Base-by-base conservation (phyloP, 2,113 vertebrate species). In the Dipodomys ordii region DNA sequence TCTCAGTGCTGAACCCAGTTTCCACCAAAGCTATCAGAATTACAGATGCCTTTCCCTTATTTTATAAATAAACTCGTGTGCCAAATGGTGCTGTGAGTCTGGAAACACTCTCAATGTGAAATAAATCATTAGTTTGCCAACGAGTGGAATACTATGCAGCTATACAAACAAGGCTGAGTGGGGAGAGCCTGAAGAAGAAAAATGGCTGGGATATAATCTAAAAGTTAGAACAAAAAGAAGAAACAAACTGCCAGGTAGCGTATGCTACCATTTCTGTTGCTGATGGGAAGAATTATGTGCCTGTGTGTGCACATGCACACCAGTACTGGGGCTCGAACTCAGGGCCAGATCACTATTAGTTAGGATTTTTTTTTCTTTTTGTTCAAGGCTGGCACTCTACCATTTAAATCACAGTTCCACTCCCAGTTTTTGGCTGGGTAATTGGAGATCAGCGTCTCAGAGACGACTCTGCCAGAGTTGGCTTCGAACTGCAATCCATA, bases 51-150 rank as follows among this genome's bases (percentile, higher is more conserved):
- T 18, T 92, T 11, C 94, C 69, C 35, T 95, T 92, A 89, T 90
- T 94, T 93, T 85, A 92, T 80, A 94, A 94, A 95, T 90, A 96
- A 97, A 93, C 74, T 32, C 74, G 68, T 53, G 87, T 78, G 79
- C 87, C 94, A 94, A 89, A 91, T 90, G 94, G 94, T 67, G 12
- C 49, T 12, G 2, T 71, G n/a, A 15, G 25, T 23, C 4, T 27
- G 22, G 53, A 92, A 83, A 95, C 8, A 28, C 30, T 18, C 16
- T 81, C 46, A 69, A 74, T n/a, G 28, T 35, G n/a, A 60, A 83
- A 35, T 85, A 53, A 87, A 67, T 73, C 39, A 25, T 2, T 25
- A 1, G 30, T 87, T 39, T 57, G 82, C 19, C 87, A 32, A 30
- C 2, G 39, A 1, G 18, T 13, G 78, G 92, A 94, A 39, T 96